Percentiles rank a stretch among this genome's conserved stretches.
Evolutionary conservation across 1,140 invertebrate species (phyloP).

Genomic region (Drosophila pachea): DNA sequence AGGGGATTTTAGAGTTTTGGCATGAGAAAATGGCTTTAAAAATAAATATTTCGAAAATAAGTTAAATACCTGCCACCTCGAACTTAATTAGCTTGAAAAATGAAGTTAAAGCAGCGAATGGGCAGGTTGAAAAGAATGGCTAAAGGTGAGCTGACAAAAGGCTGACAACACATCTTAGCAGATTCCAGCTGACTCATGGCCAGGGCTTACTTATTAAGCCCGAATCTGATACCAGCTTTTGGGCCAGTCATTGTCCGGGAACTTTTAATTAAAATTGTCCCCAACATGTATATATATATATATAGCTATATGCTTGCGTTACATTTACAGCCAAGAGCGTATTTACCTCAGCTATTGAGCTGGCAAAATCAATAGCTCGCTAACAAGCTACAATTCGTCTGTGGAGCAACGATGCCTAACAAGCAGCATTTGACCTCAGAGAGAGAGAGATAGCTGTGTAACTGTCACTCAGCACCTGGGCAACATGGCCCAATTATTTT

Average conservation of each 20-base stretch:
- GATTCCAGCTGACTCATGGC: slow-evolving; percentile 20
- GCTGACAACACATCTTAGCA: slow-evolving; percentile 14
- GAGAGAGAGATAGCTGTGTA: too few species aligned
- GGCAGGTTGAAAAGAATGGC: slow-evolving; percentile 5
- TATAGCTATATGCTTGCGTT: too few species aligned
- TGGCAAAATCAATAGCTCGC: slow-evolving; percentile 43
- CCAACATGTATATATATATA: slow-evolving; percentile 28
- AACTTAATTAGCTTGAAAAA: slow-evolving; percentile 34
- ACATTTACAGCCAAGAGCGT: slow-evolving; percentile 6
- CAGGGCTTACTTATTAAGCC: slow-evolving; percentile 8
- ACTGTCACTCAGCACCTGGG: slow-evolving; percentile 18
- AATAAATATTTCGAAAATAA: neutral
- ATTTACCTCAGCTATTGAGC: slow-evolving; percentile 20
- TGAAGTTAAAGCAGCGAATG: neutral
- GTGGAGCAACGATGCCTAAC: slow-evolving; percentile 5
- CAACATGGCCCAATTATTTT: slow-evolving; percentile 58
- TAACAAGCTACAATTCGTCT: slow-evolving; percentile 32
- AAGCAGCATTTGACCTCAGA: slow-evolving; percentile 32
- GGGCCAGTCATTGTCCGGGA: slow-evolving; percentile 27
- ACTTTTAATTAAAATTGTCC: slow-evolving; percentile 54
- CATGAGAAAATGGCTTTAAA: neutral
- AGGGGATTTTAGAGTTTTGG: neutral
- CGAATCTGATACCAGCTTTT: slow-evolving; percentile 20
- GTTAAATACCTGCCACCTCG: neutral
- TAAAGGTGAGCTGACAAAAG: slow-evolving; percentile 6